phyloP scores from a whole-genome alignment of 1,140 invertebrate genomes.

The Meloidogyne floridensis region DNA sequence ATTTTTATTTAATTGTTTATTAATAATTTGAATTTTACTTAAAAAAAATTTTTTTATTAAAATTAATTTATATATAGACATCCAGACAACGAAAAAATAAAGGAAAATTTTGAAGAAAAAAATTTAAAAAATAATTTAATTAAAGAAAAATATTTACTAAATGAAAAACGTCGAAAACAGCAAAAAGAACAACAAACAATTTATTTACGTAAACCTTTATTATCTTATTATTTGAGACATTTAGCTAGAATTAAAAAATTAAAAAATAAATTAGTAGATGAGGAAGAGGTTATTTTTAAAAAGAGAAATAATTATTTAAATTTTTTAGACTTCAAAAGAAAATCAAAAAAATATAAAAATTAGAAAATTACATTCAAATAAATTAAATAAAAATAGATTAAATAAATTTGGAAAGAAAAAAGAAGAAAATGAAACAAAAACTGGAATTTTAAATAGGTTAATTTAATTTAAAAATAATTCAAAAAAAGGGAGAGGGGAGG shows the following conservation, averaged over 20 bases:
- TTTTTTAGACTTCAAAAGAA: not conserved
- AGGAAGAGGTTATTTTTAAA: not conserved
- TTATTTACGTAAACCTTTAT: not conserved
- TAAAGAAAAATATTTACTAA: constrained; percentile 12
- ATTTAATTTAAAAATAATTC: not conserved
- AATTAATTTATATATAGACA: too few relatives aligned
- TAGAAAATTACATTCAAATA: not conserved
- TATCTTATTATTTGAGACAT: constrained; percentile 5
- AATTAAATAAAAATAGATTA: not conserved
- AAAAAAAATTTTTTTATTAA: too few relatives aligned
- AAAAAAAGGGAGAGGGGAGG: too few relatives aligned
- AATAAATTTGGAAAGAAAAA: not conserved
- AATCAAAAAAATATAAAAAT: not conserved
- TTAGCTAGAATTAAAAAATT: not conserved
- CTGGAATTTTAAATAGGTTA: not conserved
- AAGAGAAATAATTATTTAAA: too few relatives aligned
- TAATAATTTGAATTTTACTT: too few relatives aligned
- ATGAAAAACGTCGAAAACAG: not conserved
- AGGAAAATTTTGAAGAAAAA: constrained; percentile 10
- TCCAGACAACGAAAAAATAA: too few relatives aligned
- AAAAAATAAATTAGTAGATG: not conserved
- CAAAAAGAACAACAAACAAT: not conserved
- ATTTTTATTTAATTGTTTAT: too few relatives aligned
- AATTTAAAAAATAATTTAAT: not conserved
- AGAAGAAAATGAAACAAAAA: not conserved